These are phyloP conservation scores for Probosciger aterrimus DNA, from an alignment of 2,113 vertebrate species.

Conservation along the genomic window DNA sequence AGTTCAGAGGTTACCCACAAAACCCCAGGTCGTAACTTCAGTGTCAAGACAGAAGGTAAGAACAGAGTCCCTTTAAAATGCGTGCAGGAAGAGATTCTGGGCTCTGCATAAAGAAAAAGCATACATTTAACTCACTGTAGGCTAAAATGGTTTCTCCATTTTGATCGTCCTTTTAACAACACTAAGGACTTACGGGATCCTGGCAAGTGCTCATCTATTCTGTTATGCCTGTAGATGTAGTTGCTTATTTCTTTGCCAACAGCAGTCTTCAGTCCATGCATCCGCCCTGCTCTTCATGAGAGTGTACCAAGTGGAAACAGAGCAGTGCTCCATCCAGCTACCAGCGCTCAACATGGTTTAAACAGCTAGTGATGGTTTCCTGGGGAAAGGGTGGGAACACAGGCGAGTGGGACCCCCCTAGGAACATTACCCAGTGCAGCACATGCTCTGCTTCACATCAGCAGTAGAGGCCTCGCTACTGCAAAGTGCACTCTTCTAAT, in stretches of 20 bases:
- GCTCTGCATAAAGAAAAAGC: neutral
- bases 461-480: neutral
- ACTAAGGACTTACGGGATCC: neutral
- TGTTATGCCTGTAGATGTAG: neutral
- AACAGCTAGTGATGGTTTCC: neutral
- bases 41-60: conserved; percentile 71
- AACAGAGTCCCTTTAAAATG: neutral
- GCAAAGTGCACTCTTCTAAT: neutral
- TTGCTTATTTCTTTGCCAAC: neutral
- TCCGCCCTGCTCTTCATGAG: neutral
- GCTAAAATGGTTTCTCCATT: neutral
- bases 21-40: conserved; percentile 20
- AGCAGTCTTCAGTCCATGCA: neutral
- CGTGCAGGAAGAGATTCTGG: neutral
- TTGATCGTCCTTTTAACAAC: neutral
- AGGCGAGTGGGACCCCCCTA: neutral
- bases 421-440: neutral
- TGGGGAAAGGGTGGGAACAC: neutral
- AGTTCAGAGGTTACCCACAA: conserved; percentile 59
- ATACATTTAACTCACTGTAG: neutral
- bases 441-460: neutral
- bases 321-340: neutral
- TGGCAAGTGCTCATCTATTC: neutral
- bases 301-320: neutral
- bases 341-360: neutral